These are phyloP conservation scores for Sesia bembeciformis DNA, from an alignment of 2,888 invertebrate species.

Conservation along the genomic window DNA sequence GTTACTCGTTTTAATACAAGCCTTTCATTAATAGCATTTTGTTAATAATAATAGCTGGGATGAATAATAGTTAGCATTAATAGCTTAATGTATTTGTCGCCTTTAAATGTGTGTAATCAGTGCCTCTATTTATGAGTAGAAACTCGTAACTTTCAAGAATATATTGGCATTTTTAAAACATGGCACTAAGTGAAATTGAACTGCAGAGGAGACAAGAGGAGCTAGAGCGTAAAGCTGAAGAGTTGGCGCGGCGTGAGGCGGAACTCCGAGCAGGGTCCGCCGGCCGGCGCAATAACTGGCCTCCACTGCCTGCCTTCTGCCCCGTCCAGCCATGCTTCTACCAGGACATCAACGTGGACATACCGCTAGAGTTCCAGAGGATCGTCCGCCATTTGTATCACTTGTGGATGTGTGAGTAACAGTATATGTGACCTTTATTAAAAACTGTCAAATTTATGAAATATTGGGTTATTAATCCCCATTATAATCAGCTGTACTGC, in stretches of 20 bases:
- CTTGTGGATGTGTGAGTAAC: slow-evolving; percentile 95
- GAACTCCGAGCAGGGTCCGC: slow-evolving; percentile 81
- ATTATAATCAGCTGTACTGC: no score
- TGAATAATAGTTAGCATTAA: no score
- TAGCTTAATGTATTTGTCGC: no score
- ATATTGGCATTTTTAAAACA: no score
- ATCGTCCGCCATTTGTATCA: slow-evolving; percentile 96
- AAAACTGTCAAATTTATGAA: no score
- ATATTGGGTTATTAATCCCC: no score
- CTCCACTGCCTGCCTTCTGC: slow-evolving; percentile 93
- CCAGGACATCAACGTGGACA: slow-evolving; percentile 99
- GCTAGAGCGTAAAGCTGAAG: slow-evolving; percentile 92
- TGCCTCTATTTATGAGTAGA: no score
- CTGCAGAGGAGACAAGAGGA: slow-evolving; percentile 90
- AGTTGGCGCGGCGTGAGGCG: slow-evolving; percentile 90
- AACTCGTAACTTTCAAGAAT: no score
- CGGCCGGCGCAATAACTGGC: slow-evolving; percentile 96
- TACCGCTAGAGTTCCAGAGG: slow-evolving; percentile 97
- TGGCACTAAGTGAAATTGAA: slow-evolving; percentile 13
- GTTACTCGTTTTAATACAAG: no score
- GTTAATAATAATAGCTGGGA: no score
- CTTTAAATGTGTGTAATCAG: no score
- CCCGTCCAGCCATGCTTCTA: slow-evolving; percentile 99
- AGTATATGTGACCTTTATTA: background rate
- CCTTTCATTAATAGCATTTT: no score